Evolutionary conservation across 2,888 invertebrate species (phyloP).

Genomic region (Azorinus chamasolen): DNA sequence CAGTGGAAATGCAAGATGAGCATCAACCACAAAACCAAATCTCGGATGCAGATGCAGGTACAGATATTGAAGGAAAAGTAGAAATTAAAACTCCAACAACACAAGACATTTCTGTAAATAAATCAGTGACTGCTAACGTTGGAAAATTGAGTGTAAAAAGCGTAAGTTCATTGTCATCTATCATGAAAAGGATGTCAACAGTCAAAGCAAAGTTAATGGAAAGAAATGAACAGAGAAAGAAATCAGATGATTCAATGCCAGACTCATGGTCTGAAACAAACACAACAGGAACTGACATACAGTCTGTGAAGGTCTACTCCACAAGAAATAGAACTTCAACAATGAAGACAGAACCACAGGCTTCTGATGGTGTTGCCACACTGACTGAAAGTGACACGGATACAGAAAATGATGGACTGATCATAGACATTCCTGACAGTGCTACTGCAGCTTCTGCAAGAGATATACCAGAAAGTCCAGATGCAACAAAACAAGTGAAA

Average conservation of each 20-base stretch:
- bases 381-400: slow-evolving; percentile 29
- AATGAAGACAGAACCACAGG: background rate
- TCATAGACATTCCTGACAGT: slow-evolving; percentile 53
- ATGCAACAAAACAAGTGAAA: background rate
- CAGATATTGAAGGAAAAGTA: no score
- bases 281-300: background rate
- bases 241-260: background rate
- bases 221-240: background rate
- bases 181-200: slow-evolving; percentile 40
- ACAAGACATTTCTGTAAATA: no score
- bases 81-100: no score
- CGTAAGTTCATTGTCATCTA: slow-evolving; percentile 27
- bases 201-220: slow-evolving; percentile 32
- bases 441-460: slow-evolving; percentile 4
- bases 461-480: background rate
- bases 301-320: no score
- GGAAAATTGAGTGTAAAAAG: background rate
- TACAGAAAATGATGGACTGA: slow-evolving; percentile 38
- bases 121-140: background rate
- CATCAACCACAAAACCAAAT: no score
- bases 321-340: background rate
- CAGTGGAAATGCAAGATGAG: no score
- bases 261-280: background rate
- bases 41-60: no score
- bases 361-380: background rate